Evolutionary conservation across 2,888 invertebrate species (phyloP).

Genomic region (Ophion ellenae): DNA sequence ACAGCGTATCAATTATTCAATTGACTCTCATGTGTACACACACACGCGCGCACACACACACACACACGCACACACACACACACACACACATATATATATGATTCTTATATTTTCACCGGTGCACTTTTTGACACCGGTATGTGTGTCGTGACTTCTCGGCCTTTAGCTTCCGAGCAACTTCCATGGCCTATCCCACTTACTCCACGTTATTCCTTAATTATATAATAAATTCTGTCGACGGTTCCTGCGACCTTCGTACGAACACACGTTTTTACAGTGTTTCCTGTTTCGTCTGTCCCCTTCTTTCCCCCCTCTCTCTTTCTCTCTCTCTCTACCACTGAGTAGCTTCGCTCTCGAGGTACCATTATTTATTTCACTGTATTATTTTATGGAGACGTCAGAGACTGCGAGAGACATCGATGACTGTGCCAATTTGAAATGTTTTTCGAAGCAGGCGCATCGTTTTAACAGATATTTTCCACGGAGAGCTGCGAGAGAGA

Average conservation of each 20-base stretch:
- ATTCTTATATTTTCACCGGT: too few relatives aligned
- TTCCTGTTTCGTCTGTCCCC: constrained; percentile 22
- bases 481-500: neutral
- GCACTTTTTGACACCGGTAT: neutral
- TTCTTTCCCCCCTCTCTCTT: neutral
- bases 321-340: neutral
- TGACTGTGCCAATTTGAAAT: constrained; percentile 2
- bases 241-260: constrained; percentile 33
- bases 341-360: neutral
- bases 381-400: constrained; percentile 42
- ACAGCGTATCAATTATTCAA: too few relatives aligned
- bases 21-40: too few relatives aligned
- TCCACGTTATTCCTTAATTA: constrained; percentile 19
- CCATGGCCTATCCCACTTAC: constrained; percentile 12
- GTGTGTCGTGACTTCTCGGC: neutral
- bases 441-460: constrained; percentile 5
- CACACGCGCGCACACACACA: too few relatives aligned
- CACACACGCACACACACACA: too few relatives aligned
- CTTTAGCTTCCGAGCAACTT: neutral
- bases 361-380: constrained; percentile 18
- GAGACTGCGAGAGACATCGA: constrained; percentile 14
- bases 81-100: too few relatives aligned
- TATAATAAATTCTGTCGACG: constrained; percentile 28
- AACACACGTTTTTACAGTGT: constrained; percentile 7
- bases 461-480: constrained; percentile 17